Evolutionary conservation across 2,113 vertebrate genomes (phyloP).

Genomic region (Delphinus delphis): DNA sequence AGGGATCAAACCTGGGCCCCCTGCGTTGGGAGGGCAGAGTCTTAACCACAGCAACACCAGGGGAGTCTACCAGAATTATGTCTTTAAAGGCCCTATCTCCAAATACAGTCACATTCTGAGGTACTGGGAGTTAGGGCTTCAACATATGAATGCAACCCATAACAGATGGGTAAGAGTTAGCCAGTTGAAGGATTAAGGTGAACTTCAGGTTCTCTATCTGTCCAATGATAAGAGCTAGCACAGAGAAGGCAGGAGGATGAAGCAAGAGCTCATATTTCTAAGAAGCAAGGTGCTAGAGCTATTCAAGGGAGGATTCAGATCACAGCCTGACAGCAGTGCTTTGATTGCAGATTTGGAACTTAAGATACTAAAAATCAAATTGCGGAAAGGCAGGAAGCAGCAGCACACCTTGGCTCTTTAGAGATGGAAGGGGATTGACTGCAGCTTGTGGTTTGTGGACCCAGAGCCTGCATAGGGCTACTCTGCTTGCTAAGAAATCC

Average conservation of each 20-base stretch:
- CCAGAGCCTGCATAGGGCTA: not conserved
- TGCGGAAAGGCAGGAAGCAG: not conserved
- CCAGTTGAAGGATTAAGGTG: not conserved
- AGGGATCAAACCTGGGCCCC: no score
- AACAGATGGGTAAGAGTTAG: not conserved
- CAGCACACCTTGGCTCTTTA: not conserved
- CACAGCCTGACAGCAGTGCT: not conserved
- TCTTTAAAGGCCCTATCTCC: not conserved
- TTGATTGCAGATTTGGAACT: not conserved
- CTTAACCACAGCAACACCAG: no score
- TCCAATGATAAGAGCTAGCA: not conserved
- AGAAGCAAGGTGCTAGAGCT: not conserved
- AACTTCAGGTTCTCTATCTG: not conserved
- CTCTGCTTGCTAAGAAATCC: conserved; percentile 7
- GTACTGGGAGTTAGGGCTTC: not conserved
- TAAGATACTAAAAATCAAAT: conserved; percentile 37
- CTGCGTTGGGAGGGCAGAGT: no score
- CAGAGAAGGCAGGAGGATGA: not conserved
- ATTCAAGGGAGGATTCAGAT: not conserved
- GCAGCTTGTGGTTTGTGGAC: conserved; percentile 10
- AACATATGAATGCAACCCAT: not conserved
- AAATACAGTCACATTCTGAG: not conserved
- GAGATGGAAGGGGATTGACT: not conserved
- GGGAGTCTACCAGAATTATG: not conserved
- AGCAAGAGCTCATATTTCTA: not conserved